Percentiles rank a stretch among this genome's conserved stretches.
Evolutionary conservation across 2,113 vertebrate genomes (phyloP).

Genomic region (Rhinolophus sinicus): DNA sequence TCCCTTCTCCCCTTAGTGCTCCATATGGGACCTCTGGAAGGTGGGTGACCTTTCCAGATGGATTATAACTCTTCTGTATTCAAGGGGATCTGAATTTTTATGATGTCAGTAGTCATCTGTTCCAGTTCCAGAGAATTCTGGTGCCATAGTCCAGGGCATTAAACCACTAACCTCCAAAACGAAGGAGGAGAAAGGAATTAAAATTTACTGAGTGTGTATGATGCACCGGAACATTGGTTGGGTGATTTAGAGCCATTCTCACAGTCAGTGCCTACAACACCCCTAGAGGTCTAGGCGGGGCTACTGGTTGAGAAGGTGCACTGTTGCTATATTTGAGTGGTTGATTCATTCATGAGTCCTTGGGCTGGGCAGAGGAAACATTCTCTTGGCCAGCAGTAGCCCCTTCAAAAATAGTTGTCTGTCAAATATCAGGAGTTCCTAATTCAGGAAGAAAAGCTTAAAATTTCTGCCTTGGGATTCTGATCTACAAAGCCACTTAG

Average conservation of each 20-base stretch:
- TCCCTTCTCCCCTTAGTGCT: background rate
- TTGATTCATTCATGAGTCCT: background rate
- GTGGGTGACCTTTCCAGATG: background rate
- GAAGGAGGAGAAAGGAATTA: background rate
- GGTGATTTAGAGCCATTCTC: background rate
- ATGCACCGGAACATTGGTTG: background rate
- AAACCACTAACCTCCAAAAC: background rate
- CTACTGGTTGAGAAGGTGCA: background rate
- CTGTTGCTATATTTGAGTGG: background rate
- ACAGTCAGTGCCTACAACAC: background rate
- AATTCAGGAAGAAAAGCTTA: constrained; percentile 19
- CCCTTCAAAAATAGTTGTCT: background rate
- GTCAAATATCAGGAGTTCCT: background rate
- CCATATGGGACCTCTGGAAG: background rate
- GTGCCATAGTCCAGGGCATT: background rate
- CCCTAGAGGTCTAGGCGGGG: background rate
- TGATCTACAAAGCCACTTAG: background rate
- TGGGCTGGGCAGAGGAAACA: background rate
- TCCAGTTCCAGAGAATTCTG: background rate
- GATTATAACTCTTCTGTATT: background rate
- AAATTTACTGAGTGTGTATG: background rate
- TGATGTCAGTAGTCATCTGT: background rate
- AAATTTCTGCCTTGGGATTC: background rate
- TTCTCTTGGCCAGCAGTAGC: background rate
- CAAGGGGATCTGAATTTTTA: background rate